Evolutionary conservation across 2,888 invertebrate genomes (phyloP), one percentile per base, ranked within the genome.

Genomic region (Prosapia bicincta): DNA sequence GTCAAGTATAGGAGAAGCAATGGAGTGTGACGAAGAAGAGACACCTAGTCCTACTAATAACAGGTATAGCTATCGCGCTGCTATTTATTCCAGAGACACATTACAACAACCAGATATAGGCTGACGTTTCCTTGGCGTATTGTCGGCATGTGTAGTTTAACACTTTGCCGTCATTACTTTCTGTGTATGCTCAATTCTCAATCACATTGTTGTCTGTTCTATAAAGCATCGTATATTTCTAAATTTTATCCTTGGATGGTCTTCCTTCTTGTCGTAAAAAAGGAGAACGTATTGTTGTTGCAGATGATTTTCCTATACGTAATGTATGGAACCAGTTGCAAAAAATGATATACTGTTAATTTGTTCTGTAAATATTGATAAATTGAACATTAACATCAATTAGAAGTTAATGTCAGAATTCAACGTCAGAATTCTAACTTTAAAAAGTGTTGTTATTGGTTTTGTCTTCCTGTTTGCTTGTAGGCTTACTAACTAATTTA

Each of bases 111-210:
- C 86, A 83, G 90, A 91, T 85, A 88, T 90, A 87, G 90, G 89
- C 88, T 93, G 93, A 93, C 92, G 92, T 87, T 90, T 92, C 87
- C 91, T 76, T 66, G 76, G 76, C 0, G 76, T 76, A 26, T 43
- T 92, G 88, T 92, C 92, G 87, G 93, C 93, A 89, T 93, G 92
- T 88, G 91, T 92, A 89, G 90, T 92, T 88, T 92, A 82, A 76
- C 38, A 69, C 20, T 54, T n/a, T 54, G 54, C 54, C 54, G 54
- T 54, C 54, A 54, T 20, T 54, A 54, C 54, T 54, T 54, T 54
- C 54, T 54, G 54, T 54, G 20, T 54, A 54, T 54, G 54, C 54
- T 54, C 54, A 54, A 54, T 54, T 54, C 54, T 54, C 54, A 54
- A 54, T 54, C 54, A 54, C 54, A 20, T 54, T 54, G 54, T 54